Evolutionary conservation across 2,888 invertebrate genomes (phyloP).

Genomic region (Drosophila diplacantha): DNA sequence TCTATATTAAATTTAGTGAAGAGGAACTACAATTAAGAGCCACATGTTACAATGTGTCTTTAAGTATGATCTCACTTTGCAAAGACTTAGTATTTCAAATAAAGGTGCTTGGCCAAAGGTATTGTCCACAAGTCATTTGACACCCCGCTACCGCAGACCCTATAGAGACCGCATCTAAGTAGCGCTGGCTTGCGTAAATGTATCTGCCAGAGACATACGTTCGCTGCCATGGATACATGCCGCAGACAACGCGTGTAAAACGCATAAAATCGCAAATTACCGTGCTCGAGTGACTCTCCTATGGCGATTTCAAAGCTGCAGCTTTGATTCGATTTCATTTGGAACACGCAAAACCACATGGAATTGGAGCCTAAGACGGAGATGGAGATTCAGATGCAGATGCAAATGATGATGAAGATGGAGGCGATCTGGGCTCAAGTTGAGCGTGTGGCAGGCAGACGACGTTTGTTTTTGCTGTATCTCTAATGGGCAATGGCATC

Average conservation of each 20-base stretch:
- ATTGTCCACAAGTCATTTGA: conserved; percentile 4
- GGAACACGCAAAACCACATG: conserved; percentile 46
- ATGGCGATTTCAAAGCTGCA: conserved; percentile 42
- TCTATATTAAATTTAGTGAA: background rate
- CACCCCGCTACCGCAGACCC: conserved; percentile 47
- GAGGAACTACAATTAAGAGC: background rate
- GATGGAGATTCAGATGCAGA: conserved; percentile 21
- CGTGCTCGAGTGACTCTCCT: conserved; percentile 56
- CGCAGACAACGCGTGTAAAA: conserved; percentile 54
- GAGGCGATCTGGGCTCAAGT: conserved; percentile 27
- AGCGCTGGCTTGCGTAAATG: conserved; percentile 35
- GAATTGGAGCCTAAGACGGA: conserved; percentile 26
- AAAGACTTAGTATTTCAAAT: conserved; percentile 1
- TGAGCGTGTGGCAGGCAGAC: conserved; percentile 69
- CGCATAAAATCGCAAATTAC: conserved; percentile 68
- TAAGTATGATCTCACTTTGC: background rate
- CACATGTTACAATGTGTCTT: background rate
- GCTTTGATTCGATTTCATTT: conserved; percentile 68
- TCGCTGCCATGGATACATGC: conserved; percentile 30
- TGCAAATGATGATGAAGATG: conserved; percentile 23
- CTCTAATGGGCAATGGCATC: conserved; percentile 53
- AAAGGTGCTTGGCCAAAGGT: conserved; percentile 3
- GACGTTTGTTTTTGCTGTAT: conserved; percentile 38
- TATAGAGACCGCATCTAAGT: conserved; percentile 48
- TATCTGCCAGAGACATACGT: conserved; percentile 39